Evolutionary conservation across 2,888 invertebrate genomes (phyloP), one percentile per base, ranked within the genome.

Genomic region (Idaea aversata): DNA sequence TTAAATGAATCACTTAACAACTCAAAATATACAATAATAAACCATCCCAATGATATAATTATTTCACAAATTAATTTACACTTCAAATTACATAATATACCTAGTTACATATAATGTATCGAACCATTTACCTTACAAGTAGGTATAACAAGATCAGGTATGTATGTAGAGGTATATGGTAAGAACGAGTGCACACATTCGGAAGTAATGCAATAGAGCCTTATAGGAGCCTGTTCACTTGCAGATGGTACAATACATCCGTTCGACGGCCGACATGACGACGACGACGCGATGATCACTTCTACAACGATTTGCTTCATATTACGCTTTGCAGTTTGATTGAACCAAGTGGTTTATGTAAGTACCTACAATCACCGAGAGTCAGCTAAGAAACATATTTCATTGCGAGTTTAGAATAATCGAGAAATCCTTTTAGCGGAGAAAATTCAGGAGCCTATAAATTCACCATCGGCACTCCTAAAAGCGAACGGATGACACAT

Each of bases 151-250:
- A 47, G 47, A 6, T 6, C 47, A 47, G 13, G 47, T 47, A 47
- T 13, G 13, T 7, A 47, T 47, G 47, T 47, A 47, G 13, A 47
- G 13, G 15, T 58, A 36, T 58, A 36, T 57, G 47, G 65, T 65
- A 61, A 65, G 65, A 66, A 61, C 70, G 66, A 64, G 65, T 67
- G 69, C 57, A 25, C 61, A 61, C 63, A 36, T 57, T 25, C 67
- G 67, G 65, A 69, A 67, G 69, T 69, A 67, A 67, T 61, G 61
- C 63, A 62, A 65, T 67, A 65, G 36, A 64, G 62, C 68, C 69
- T 64, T 65, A 64, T 62, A 15, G 65, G 67, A 67, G 66, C 63
- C 61, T 67, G 65, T 62, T 61, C 59, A 61, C 64, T 65, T 65
- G 57, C 47, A 64, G 63, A 59, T 61, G 61, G 57, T 64, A 62